Percentiles rank a stretch among this genome's conserved stretches.
phyloP scores from a whole-genome alignment of 2,797 vertebrate genomes.

The Rhinophrynus dorsalis region DNA sequence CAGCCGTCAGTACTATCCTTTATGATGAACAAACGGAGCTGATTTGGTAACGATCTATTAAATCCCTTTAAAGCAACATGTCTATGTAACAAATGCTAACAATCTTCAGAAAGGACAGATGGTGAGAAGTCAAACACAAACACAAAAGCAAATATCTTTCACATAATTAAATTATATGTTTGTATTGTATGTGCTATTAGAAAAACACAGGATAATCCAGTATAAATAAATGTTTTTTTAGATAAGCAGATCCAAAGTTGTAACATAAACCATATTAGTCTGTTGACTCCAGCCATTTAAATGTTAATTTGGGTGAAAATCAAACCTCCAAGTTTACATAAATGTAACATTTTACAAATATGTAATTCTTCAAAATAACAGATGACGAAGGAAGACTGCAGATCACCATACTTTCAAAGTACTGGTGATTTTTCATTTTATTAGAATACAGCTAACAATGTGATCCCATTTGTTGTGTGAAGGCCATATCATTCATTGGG shows the following conservation, averaged over 20 bases:
- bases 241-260: neutral
- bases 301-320: neutral
- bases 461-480: too few relatives aligned
- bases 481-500: too few relatives aligned
- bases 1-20: too few relatives aligned
- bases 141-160: neutral
- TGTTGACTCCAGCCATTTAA: neutral
- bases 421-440: too few relatives aligned
- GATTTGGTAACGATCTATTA: too few relatives aligned
- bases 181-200: neutral
- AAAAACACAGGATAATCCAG: neutral
- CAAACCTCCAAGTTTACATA: constrained; percentile 12
- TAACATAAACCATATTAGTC: constrained; percentile 17
- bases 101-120: too few relatives aligned
- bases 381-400: neutral
- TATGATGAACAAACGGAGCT: too few relatives aligned
- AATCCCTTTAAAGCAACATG: too few relatives aligned
- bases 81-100: neutral
- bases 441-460: too few relatives aligned
- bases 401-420: too few relatives aligned
- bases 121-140: too few relatives aligned
- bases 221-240: neutral
- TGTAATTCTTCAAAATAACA: neutral
- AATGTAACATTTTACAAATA: constrained; percentile 11
- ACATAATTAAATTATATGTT: neutral